Base-by-base conservation (phyloP, 2,888 invertebrate species). In the Theretra japonica region DNA sequence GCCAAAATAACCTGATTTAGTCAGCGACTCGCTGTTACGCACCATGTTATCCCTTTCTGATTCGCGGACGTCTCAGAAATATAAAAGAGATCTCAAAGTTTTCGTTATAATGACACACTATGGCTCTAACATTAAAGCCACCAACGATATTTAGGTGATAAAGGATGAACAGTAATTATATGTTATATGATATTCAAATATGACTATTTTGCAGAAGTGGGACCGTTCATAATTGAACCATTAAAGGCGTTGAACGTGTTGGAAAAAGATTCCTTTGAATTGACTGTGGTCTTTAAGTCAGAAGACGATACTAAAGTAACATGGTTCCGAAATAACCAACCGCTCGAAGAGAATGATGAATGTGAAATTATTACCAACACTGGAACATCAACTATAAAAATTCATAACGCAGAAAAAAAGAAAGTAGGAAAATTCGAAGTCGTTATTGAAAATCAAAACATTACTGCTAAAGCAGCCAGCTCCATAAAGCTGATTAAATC, bases 391-490 rank as follows among this genome's bases (percentile, higher is more conserved):
- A 95, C 91, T 60, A 90, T 98, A 33, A 95, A 90, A 78, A 95
- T 98, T 74, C 92, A 95, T 56, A 96, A 97, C 76, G 95, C 96
- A 80, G 96, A 96, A 60, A 96, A 96, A 86, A 96, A 96, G 83
- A 97, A 97, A 85, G 95, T 96, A 74, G 99, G 99, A 41, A 98
- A 98, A 89, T 99, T 98, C 89, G 98, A 98, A 94, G 96, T 98
- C 19, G 95, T 96, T 33, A 96, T 97, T n/a, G 95, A 96, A 81
- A 97, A 97, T 90, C 95, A 96, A 73, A 96, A 96, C 65, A 97
- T 98, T 17, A 96, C 97, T 84, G 97, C 97, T 1, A 96, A 97
- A 83, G 96, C 97, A 53, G 97, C 97, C 4, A 97, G 98, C 73
- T 97, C 98, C 0, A 96, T 99, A n/a, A 96, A 97, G 74, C 95